Evolutionary conservation across 2,888 invertebrate genomes (phyloP).

Genomic region (Cancer borealis): DNA sequence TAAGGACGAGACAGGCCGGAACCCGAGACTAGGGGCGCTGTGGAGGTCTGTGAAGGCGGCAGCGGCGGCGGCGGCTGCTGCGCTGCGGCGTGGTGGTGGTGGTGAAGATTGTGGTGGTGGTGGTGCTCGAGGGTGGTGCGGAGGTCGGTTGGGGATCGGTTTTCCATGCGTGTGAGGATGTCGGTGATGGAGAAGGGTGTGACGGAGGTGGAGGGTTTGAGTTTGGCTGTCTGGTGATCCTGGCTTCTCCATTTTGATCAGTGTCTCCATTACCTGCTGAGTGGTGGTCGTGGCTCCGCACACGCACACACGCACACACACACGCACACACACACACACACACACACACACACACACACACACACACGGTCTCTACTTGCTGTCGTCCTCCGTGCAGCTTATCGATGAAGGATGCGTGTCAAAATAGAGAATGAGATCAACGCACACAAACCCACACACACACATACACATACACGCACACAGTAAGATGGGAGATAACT

Average conservation of each 20-base stretch:
- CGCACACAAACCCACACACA: too few relatives aligned
- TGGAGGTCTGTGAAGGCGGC: slow-evolving; percentile 56
- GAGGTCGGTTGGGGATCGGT: slow-evolving; percentile 65
- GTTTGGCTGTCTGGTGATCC: slow-evolving; percentile 74
- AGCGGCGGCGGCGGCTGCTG: slow-evolving; percentile 33
- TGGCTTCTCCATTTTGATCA: slow-evolving; percentile 74
- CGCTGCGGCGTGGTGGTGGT: not conserved
- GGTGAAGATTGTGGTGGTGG: slow-evolving; percentile 42
- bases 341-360: not conserved
- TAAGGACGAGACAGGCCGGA: slow-evolving; percentile 67
- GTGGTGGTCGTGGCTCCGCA: not conserved
- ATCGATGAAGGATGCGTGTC: not conserved
- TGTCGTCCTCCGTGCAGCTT: not conserved
- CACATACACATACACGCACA: too few relatives aligned
- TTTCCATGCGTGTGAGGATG: slow-evolving; percentile 78
- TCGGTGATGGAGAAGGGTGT: slow-evolving; percentile 79
- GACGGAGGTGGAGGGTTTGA: slow-evolving; percentile 68
- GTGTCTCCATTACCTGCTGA: slow-evolving; percentile 59
- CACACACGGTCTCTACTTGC: not conserved
- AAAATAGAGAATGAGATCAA: too few relatives aligned
- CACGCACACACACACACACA: not conserved
- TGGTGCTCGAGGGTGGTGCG: slow-evolving; percentile 59
- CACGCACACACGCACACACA: not conserved
- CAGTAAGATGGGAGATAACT: not conserved
- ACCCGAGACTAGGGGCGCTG: slow-evolving; percentile 51